These are phyloP conservation scores for Dysdera silvatica DNA, from an alignment of 1,140 invertebrate genomes.

Conservation along the genomic window DNA sequence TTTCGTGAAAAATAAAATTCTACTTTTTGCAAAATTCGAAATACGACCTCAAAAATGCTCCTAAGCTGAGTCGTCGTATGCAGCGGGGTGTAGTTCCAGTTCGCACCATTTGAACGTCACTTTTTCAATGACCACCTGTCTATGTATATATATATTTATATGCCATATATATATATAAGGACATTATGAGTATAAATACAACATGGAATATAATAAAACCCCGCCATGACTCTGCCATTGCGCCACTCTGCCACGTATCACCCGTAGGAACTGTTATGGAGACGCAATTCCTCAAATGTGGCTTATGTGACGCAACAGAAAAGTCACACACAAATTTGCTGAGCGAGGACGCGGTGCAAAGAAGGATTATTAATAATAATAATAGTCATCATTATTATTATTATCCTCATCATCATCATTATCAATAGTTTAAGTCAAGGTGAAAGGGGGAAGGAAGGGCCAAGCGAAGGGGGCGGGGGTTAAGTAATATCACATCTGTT, in stretches of 20 bases:
- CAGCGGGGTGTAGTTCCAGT: no score
- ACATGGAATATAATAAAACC: constrained; percentile 30
- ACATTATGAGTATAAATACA: constrained; percentile 31
- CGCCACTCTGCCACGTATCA: constrained; percentile 19
- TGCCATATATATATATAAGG: constrained; percentile 30
- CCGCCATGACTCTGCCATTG: constrained; percentile 3
- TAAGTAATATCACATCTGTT: constrained; percentile 30
- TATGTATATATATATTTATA: no score
- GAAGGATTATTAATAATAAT: not conserved
- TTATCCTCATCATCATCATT: no score
- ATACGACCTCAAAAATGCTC: no score
- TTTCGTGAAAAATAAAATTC: no score
- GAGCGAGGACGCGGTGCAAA: constrained; percentile 12
- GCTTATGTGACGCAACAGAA: not conserved
- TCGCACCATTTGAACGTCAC: no score
- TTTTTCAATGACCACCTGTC: no score
- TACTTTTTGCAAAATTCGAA: no score
- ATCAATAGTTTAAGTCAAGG: no score
- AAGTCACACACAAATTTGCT: constrained; percentile 10
- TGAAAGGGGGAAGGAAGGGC: not conserved
- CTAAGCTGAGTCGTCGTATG: no score
- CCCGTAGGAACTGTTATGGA: constrained; percentile 26
- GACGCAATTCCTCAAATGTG: constrained; percentile 29
- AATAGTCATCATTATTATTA: no score
- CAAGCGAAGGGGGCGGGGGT: constrained; percentile 11